Percentiles rank a stretch among this genome's conserved stretches.
phyloP scores from a whole-genome alignment of 2,113 vertebrate genomes.

The Chaetops frenatus region DNA sequence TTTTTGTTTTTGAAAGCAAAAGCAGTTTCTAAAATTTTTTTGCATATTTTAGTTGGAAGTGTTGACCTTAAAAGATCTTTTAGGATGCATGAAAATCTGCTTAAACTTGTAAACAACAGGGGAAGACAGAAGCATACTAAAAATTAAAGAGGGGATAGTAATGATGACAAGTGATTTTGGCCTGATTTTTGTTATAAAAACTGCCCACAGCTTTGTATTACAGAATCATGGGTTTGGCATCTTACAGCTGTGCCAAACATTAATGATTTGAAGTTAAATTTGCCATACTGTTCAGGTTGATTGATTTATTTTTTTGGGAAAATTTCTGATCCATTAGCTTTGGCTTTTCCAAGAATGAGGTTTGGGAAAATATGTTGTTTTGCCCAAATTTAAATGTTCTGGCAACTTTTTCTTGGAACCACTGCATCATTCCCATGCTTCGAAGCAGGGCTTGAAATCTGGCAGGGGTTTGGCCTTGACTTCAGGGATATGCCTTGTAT shows the following conservation, averaged over 20 bases:
- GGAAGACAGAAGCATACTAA: neutral
- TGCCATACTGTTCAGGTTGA: neutral
- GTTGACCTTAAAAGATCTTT: neutral
- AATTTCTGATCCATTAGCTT: neutral
- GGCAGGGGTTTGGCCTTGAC: neutral
- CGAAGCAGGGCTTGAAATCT: neutral
- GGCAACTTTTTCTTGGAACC: slow-evolving; percentile 42
- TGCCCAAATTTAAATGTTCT: slow-evolving; percentile 44
- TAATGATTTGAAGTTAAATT: neutral
- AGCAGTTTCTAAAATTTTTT: neutral
- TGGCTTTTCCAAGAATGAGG: neutral
- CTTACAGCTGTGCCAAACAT: neutral
- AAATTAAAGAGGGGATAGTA: neutral
- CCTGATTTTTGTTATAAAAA: neutral
- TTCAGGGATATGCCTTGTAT: neutral
- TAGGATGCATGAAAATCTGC: neutral
- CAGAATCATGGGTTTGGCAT: neutral
- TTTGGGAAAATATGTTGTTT: slow-evolving; percentile 7
- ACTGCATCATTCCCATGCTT: slow-evolving; percentile 33
- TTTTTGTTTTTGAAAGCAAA: neutral
- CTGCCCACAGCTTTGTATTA: neutral
- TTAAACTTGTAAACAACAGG: neutral
- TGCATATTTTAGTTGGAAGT: neutral
- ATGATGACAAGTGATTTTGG: neutral
- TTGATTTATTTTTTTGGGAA: neutral